A percentile compares a stretch with the other conserved stretches of the same genome.
phyloP scores from a whole-genome alignment of 2,797 vertebrate genomes.

The Discoglossus pictus region DNA sequence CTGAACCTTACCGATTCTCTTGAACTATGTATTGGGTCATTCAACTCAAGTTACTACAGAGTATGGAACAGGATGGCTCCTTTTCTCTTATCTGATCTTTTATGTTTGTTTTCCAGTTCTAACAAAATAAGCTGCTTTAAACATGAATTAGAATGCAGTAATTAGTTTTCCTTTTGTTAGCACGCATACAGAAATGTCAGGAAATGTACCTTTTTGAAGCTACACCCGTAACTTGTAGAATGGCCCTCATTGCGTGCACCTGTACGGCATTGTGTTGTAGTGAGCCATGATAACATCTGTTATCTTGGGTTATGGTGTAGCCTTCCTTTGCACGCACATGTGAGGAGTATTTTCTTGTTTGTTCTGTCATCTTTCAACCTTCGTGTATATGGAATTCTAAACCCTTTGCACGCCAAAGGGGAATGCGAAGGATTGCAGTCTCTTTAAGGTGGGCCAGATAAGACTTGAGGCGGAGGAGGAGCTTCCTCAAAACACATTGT shows the following conservation, averaged over 20 bases:
- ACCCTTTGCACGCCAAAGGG: constrained; percentile 12
- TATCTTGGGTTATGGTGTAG: neutral
- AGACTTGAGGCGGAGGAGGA: constrained; percentile 28
- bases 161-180: neutral
- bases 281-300: constrained; percentile 15
- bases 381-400: constrained; percentile 9
- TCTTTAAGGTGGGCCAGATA: constrained; percentile 5
- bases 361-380: constrained; percentile 11
- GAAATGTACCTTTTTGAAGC: constrained; percentile 19
- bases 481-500: neutral
- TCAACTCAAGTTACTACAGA: too few relatives aligned
- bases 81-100: too few relatives aligned
- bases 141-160: neutral
- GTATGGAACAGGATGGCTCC: too few relatives aligned
- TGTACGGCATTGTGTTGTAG: constrained; percentile 19
- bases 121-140: constrained; percentile 2
- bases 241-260: constrained; percentile 17
- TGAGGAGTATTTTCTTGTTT: constrained; percentile 17
- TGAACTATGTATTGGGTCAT: too few relatives aligned
- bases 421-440: constrained; percentile 13
- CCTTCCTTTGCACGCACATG: constrained; percentile 37
- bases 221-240: neutral
- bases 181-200: constrained; percentile 7
- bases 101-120: too few relatives aligned
- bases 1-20: too few relatives aligned